Conservation (phyloP, 2,797 vertebrate genomes). For the Sebastes itinus region DNA sequence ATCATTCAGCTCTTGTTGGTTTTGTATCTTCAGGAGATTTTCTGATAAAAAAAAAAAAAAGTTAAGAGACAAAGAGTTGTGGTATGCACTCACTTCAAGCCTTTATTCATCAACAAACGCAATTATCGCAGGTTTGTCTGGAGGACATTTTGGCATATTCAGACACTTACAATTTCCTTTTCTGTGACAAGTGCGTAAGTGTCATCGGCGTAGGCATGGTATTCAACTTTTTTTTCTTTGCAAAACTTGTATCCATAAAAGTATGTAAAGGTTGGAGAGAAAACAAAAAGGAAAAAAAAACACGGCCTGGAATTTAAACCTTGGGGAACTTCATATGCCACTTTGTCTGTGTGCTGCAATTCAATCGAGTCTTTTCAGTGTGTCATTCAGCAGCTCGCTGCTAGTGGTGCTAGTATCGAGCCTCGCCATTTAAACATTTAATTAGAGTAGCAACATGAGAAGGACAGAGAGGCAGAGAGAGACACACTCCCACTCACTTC, state of each 20-base stretch:
- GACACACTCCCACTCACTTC: constrained; percentile 8
- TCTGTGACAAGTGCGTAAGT: too few relatives aligned
- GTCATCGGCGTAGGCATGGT: not conserved
- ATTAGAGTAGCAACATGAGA: constrained; percentile 55
- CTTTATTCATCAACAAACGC: too few relatives aligned
- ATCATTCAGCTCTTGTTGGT: too few relatives aligned
- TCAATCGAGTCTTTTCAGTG: not conserved
- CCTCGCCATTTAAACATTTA: constrained; percentile 55
- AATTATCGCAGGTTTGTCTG: not conserved
- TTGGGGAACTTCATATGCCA: not conserved
- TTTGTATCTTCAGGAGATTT: too few relatives aligned
- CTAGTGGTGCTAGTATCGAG: constrained; percentile 30
- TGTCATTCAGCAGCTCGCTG: constrained; percentile 2
- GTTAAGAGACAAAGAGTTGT: too few relatives aligned
- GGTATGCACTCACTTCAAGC: not conserved
- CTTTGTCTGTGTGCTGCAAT: not conserved
- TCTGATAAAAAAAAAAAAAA: too few relatives aligned
- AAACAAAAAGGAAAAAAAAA: not conserved
- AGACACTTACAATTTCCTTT: too few relatives aligned
- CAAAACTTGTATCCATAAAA: not conserved
- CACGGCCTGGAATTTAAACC: not conserved
- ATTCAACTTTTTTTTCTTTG: not conserved
- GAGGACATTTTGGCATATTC: not conserved
- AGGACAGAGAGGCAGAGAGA: constrained; percentile 21
- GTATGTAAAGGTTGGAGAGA: not conserved